Conservation (phyloP, 2,797 vertebrate genomes). For the Pachyuromys duprasi region DNA sequence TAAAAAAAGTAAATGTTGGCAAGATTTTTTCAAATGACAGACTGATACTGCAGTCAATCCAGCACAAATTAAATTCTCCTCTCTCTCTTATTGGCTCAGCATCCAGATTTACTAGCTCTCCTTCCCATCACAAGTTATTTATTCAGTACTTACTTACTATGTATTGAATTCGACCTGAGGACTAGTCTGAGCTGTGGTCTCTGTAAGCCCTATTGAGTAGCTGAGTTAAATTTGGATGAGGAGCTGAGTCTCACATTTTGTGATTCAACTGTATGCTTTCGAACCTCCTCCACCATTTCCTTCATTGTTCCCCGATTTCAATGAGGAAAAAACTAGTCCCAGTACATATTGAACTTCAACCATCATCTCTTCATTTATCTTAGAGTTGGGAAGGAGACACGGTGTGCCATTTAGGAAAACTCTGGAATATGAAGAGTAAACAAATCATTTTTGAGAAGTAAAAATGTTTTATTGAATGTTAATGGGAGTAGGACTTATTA, state of each 20-base stretch:
- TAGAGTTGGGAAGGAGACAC: background rate
- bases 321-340: background rate
- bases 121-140: background rate
- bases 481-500: background rate
- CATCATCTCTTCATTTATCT: background rate
- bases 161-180: background rate
- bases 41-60: background rate
- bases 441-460: conserved; percentile 1
- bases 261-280: background rate
- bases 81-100: background rate
- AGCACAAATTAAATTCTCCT: background rate
- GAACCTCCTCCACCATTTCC: background rate
- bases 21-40: conserved; percentile 15
- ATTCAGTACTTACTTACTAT: background rate
- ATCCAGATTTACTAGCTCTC: background rate
- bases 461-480: background rate
- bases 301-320: conserved; percentile 16
- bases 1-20: background rate
- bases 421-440: background rate
- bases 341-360: background rate
- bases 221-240: background rate
- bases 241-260: background rate
- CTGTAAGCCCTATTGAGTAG: background rate
- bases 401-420: background rate
- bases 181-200: background rate